A percentile compares a stretch with the other conserved stretches of the same genome.
Evolutionary conservation across 1,140 invertebrate species (phyloP).

Genomic region (Drosophila jambulina): DNA sequence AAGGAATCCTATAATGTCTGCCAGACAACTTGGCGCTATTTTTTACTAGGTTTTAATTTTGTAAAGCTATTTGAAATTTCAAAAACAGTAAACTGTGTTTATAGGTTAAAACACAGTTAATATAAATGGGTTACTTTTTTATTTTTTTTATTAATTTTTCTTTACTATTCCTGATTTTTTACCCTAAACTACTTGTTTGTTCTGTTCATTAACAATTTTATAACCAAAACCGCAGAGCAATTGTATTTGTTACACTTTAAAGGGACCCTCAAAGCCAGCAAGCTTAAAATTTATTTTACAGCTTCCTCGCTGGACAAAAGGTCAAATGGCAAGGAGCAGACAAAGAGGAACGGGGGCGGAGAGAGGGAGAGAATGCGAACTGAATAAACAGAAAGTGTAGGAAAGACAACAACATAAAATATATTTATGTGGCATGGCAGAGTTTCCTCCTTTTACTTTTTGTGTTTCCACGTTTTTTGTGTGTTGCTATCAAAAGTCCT

Average conservation of each 20-base stretch:
- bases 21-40: constrained; percentile 31
- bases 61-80: not conserved
- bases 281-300: constrained; percentile 75
- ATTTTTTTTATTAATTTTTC: too few species aligned
- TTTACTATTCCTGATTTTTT: too few species aligned
- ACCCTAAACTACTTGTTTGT: too few species aligned
- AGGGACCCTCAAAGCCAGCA: constrained; percentile 27
- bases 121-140: too few species aligned
- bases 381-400: constrained; percentile 59
- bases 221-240: constrained; percentile 40
- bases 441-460: constrained; percentile 18
- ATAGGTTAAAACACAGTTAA: too few species aligned
- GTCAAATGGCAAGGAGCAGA: constrained; percentile 68
- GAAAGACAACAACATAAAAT: constrained; percentile 75
- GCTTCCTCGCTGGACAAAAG: constrained; percentile 71
- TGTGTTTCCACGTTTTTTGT: constrained; percentile 19
- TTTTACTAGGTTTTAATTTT: not conserved
- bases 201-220: not conserved
- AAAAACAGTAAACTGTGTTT: not conserved
- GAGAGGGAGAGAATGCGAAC: constrained; percentile 7
- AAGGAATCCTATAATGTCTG: constrained; percentile 5
- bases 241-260: constrained; percentile 34
- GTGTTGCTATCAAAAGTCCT: constrained; percentile 59
- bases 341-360: not conserved
- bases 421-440: constrained; percentile 77